phyloP scores from a whole-genome alignment of 2,888 invertebrate species.

The Drosophila antonietae region DNA sequence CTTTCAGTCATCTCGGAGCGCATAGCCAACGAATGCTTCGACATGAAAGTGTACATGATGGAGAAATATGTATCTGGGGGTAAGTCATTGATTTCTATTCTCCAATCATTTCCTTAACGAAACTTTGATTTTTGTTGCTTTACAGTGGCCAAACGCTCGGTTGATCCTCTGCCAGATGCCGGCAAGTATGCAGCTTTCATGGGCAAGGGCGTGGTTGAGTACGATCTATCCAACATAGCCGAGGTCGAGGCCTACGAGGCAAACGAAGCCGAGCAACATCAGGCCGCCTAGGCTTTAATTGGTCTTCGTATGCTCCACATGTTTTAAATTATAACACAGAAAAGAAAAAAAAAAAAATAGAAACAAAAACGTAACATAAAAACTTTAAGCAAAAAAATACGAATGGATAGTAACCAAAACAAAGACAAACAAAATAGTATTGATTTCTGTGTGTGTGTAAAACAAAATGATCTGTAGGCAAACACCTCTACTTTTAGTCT shows the following conservation, averaged over 20 bases:
- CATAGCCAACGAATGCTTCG: conserved; percentile 89
- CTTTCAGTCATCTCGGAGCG: conserved; percentile 88
- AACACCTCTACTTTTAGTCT: conserved; percentile 63
- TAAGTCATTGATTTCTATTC: conserved; percentile 83
- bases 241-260: conserved; percentile 86
- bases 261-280: conserved; percentile 40
- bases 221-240: conserved; percentile 89
- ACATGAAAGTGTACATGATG: conserved; percentile 90
- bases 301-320: conserved; percentile 30
- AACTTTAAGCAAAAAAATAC: conserved; percentile 3
- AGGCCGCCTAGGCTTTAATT: conserved; percentile 43
- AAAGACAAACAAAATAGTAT: conserved; percentile 50
- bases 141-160: conserved; percentile 88
- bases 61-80: conserved; percentile 88
- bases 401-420: conserved; percentile 29
- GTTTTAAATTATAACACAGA: conserved; percentile 49
- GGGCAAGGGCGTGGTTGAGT: conserved; percentile 90
- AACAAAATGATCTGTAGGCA: conserved; percentile 47
- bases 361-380: conserved; percentile 15
- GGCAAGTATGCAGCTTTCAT: conserved; percentile 91
- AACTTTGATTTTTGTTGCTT: neutral
- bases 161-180: conserved; percentile 83
- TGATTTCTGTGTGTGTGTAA: conserved; percentile 58
- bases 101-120: neutral
- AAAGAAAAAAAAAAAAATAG: conserved; percentile 12